phyloP scores from a whole-genome alignment of 2,888 invertebrate species.

The Tenthredo amoena region DNA sequence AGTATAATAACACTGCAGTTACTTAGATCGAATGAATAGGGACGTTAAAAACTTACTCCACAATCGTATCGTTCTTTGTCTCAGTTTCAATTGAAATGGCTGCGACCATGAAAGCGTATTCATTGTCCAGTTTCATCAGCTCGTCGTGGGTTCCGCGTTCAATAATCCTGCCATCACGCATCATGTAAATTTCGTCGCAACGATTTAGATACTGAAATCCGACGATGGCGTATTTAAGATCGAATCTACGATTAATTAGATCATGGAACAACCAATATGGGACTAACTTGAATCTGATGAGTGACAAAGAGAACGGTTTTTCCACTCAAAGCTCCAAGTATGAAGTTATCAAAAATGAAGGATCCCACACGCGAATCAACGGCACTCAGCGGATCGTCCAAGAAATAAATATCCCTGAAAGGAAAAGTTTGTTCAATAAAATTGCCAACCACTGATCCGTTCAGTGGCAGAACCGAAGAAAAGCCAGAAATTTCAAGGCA shows the following conservation, averaged over 20 bases:
- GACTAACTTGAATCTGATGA: constrained; percentile 80
- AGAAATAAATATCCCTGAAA: constrained; percentile 80
- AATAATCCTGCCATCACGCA: constrained; percentile 80
- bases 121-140: constrained; percentile 76
- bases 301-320: constrained; percentile 83
- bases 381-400: constrained; percentile 82
- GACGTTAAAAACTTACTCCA: background rate
- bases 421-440: background rate
- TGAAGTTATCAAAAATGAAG: constrained; percentile 80
- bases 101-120: constrained; percentile 72
- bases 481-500: background rate
- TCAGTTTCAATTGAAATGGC: constrained; percentile 55
- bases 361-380: constrained; percentile 79
- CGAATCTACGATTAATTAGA: too few species aligned
- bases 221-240: background rate
- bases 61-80: constrained; percentile 29
- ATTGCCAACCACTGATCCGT: background rate
- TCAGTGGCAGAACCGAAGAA: background rate
- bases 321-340: constrained; percentile 78
- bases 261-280: too few species aligned
- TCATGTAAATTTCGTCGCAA: constrained; percentile 81
- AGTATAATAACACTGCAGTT: background rate
- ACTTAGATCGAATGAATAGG: background rate
- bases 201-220: constrained; percentile 78
- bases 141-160: constrained; percentile 81